Conservation (phyloP, 2,113 vertebrate species). For the Hiodon tergisus region DNA sequence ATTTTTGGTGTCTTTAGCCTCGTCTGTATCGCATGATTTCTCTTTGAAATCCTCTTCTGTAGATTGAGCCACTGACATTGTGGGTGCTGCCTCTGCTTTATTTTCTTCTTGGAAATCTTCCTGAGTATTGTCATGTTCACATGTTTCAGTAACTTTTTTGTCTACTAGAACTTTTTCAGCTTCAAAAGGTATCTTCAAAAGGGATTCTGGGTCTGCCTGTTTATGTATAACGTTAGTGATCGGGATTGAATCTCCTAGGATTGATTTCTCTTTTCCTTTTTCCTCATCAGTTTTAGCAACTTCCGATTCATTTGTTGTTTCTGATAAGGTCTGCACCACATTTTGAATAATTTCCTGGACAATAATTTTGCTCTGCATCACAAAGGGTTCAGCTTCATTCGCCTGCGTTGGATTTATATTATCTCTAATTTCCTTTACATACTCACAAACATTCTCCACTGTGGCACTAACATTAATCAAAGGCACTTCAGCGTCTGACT, state of each 20-base stretch:
- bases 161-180: slow-evolving; percentile 23
- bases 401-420: slow-evolving; percentile 16
- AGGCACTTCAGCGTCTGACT: slow-evolving; percentile 17
- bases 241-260: slow-evolving; percentile 15
- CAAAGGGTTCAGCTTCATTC: slow-evolving; percentile 34
- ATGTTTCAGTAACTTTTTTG: neutral
- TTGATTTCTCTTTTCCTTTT: neutral
- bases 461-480: neutral
- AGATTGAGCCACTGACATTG: neutral
- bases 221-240: neutral
- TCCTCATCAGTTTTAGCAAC: slow-evolving; percentile 1
- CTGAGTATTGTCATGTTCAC: slow-evolving; percentile 6
- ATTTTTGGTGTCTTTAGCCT: neutral
- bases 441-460: slow-evolving; percentile 18
- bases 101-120: neutral
- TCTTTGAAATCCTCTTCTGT: neutral
- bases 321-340: slow-evolving; percentile 47
- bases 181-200: slow-evolving; percentile 10
- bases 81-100: slow-evolving; percentile 8
- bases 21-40: neutral
- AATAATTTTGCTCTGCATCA: slow-evolving; percentile 51
- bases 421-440: neutral
- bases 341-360: slow-evolving; percentile 62
- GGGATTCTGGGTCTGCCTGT: slow-evolving; percentile 19
- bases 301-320: slow-evolving; percentile 33